Percentiles rank a stretch among this genome's conserved stretches.
These are phyloP conservation scores for Chloroclystis v-ata DNA, from an alignment of 2,888 invertebrate genomes.

Conservation along the genomic window DNA sequence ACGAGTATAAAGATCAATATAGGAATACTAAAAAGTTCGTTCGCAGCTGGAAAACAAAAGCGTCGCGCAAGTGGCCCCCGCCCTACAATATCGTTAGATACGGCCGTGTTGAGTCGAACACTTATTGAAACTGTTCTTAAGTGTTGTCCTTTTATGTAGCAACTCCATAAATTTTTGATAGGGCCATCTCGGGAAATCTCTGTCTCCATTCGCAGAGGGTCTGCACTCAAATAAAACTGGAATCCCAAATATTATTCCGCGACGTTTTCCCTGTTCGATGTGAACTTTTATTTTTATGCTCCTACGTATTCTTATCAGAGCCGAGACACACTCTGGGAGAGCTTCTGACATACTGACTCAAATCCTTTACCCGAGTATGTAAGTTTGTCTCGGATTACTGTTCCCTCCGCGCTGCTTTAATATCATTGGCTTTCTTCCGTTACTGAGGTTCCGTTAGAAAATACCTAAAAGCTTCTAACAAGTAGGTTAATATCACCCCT, in stretches of 20 bases:
- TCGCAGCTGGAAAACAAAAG: conserved; percentile 8
- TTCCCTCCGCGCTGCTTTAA: conserved; percentile 39
- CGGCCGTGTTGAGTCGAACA: conserved; percentile 59
- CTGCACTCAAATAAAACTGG: conserved; percentile 76
- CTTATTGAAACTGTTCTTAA: conserved; percentile 76
- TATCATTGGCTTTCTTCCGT: conserved; percentile 36
- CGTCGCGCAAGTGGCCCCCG: conserved; percentile 12
- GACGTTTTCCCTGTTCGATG: conserved; percentile 74
- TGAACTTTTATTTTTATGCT: conserved; percentile 78
- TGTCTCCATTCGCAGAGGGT: conserved; percentile 76
- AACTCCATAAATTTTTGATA: conserved; percentile 78
- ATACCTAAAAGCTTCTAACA: no score
- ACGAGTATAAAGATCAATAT: not conserved
- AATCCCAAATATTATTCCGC: conserved; percentile 77
- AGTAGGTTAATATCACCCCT: no score
- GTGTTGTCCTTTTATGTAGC: conserved; percentile 77
- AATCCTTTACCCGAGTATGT: conserved; percentile 61
- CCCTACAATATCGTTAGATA: conserved; percentile 39
- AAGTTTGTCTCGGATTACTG: conserved; percentile 56
- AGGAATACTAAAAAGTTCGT: not conserved
- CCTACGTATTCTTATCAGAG: conserved; percentile 75
- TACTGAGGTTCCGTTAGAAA: no score
- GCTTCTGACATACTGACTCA: conserved; percentile 71
- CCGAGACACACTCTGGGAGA: conserved; percentile 68
- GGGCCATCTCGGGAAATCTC: conserved; percentile 77